phyloP scores from a whole-genome alignment of 2,113 vertebrate genomes.

The Phrynocephalus versicolor region DNA sequence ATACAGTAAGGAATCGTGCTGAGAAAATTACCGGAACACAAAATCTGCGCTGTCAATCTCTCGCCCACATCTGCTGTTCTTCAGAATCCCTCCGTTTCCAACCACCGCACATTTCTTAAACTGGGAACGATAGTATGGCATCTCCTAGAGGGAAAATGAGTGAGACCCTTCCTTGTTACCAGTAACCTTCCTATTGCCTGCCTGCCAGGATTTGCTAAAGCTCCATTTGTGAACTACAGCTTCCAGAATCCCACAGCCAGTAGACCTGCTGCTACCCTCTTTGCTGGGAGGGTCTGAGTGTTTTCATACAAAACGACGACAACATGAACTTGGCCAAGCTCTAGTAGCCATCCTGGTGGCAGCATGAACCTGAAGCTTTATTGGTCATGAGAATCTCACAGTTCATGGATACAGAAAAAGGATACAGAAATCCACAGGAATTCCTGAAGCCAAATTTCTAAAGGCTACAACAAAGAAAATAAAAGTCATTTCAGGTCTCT shows the following conservation, averaged over 20 bases:
- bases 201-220: neutral
- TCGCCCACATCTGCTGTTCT: constrained; percentile 93
- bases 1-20: rapidly evolving
- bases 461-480: no score
- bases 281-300: neutral
- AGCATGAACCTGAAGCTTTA: no score
- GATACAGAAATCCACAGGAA: no score
- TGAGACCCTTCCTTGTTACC: neutral
- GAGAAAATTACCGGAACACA: constrained; percentile 85
- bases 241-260: neutral
- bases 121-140: constrained; percentile 94
- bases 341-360: neutral
- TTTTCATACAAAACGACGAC: neutral
- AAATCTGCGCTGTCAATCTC: constrained; percentile 95
- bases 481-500: no score
- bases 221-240: neutral
- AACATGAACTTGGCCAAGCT: neutral
- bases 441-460: no score
- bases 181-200: neutral
- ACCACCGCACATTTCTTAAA: constrained; percentile 97
- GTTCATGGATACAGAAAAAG: no score
- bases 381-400: no score
- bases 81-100: constrained; percentile 95
- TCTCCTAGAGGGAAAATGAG: constrained; percentile 79
- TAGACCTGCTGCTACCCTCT: neutral